phyloP scores from a whole-genome alignment of 2,888 invertebrate species.

The Apodemia hepburni region DNA sequence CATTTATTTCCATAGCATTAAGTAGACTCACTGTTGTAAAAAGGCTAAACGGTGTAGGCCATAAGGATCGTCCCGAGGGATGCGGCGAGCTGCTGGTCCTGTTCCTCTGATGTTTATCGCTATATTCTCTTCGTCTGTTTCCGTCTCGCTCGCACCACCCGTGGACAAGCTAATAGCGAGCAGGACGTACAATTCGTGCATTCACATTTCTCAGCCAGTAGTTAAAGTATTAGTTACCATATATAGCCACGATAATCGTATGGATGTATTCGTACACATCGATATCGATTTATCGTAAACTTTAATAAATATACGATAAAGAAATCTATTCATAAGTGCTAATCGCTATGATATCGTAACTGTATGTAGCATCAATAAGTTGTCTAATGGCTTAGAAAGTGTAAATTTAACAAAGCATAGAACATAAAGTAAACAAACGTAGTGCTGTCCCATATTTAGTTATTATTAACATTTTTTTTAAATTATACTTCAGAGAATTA shows the following conservation, averaged over 20 bases:
- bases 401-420: no score
- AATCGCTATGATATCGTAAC: no score
- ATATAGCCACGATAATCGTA: neutral
- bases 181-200: slow-evolving; percentile 41
- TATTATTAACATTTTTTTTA: no score
- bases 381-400: no score
- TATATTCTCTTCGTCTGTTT: slow-evolving; percentile 85
- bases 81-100: slow-evolving; percentile 50
- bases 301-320: no score
- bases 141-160: slow-evolving; percentile 84
- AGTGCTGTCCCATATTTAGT: neutral
- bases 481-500: no score
- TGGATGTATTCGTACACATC: neutral
- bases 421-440: no score
- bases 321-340: no score
- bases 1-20: slow-evolving; percentile 21
- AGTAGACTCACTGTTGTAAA: slow-evolving; percentile 59
- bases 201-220: slow-evolving; percentile 33
- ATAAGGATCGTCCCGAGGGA: slow-evolving; percentile 71
- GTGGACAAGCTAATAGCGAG: slow-evolving; percentile 67
- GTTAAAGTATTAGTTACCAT: neutral
- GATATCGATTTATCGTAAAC: no score
- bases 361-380: no score
- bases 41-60: slow-evolving; percentile 43
- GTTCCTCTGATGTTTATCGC: slow-evolving; percentile 57